A percentile compares a stretch with the other conserved stretches of the same genome.
Evolutionary conservation across 2,113 vertebrate genomes (phyloP).

Genomic region (Athene noctua): DNA sequence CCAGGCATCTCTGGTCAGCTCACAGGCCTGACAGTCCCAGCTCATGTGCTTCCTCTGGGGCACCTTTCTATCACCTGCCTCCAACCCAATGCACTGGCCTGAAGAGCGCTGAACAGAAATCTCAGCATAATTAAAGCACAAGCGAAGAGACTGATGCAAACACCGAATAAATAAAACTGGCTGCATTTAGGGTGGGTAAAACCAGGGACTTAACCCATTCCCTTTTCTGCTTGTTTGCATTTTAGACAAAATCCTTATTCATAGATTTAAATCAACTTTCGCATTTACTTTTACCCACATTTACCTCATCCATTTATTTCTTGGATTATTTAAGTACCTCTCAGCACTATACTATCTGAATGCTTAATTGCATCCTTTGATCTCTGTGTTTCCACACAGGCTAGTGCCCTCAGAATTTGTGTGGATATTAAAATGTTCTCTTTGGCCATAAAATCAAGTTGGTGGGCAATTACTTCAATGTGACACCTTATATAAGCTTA

Average conservation of each 20-base stretch:
- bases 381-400: background rate
- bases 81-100: background rate
- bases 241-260: background rate
- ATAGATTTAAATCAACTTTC: background rate
- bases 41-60: rapidly evolving
- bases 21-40: background rate
- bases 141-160: background rate
- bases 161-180: background rate
- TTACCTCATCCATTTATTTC: background rate
- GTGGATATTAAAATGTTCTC: constrained; percentile 33
- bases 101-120: background rate
- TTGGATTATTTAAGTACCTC: background rate
- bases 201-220: background rate
- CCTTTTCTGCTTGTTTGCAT: background rate
- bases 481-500: constrained; percentile 64
- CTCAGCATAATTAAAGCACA: background rate
- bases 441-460: constrained; percentile 56
- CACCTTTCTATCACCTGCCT: background rate
- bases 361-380: constrained; percentile 15
- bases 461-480: constrained; percentile 60
- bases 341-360: background rate
- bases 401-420: background rate
- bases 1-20: background rate
- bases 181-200: background rate
- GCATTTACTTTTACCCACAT: background rate